Base-by-base conservation (phyloP, 2,888 invertebrate species). In the Cheilosia vernalis region DNA sequence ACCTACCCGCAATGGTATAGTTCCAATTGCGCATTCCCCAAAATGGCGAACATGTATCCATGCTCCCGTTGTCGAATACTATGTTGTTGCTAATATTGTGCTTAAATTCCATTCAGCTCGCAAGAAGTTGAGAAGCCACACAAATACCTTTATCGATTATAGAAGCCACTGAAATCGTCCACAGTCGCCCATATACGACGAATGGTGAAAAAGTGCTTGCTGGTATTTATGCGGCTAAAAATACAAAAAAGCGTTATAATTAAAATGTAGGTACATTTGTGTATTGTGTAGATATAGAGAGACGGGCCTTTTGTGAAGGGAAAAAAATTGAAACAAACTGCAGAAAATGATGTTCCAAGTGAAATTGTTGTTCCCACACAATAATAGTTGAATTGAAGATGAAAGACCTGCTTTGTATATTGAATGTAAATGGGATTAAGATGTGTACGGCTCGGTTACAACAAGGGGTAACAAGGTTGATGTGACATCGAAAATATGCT, bases 61-160 rank as follows among this genome's bases (percentile, higher is more conserved):
- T 77, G 55, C 42, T 63, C 40, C 37, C 30, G 37, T 81, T 74
- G 56, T 42, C n/a, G 27, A 69, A 64, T 58, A 77, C 66, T 58
- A 63, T 55, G 40, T 58, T 64, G 24, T 74, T 63, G 44, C 30
- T 69, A 51, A 72, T 78, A 44, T 67, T 82, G 63, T 64, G 60
- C 58, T 72, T 76, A 77, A 80, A 87, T 87, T 87, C 79, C 79
- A 87, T 80, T 87, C 86, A 73, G 73, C 82, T 86, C 73, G 86
- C 63, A 77, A 67, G 67, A 80, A 60, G 47, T 17, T 9, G 30
- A 13, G 87, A 87, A 87, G 82, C 87, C 87, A 30, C 42, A 83
- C 1, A 87, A 87, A 49, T 82, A 40, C 69, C 56, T 51, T 73
- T 73, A 87, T 87, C 61, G 87, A 86, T 83, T 87, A 70, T 80